Percentiles rank a stretch among this genome's conserved stretches.
Conservation (phyloP, 1,140 invertebrate species). For the Condylostylus longicornis region DNA sequence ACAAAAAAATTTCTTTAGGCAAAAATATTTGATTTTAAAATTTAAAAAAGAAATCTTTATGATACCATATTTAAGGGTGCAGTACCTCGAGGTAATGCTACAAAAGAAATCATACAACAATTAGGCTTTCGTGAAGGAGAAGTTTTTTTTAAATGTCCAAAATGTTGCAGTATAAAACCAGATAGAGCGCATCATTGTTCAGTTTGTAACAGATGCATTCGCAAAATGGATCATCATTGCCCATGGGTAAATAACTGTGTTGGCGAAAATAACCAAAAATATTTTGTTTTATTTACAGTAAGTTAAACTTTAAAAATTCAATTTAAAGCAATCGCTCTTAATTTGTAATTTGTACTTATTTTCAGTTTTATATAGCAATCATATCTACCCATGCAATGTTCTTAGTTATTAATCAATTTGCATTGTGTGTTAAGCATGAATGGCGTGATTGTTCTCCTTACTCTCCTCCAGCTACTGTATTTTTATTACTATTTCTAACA, state of each 20-base stretch:
- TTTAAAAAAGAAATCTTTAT: no score
- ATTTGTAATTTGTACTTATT: constrained; percentile 15
- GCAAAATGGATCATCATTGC: constrained; percentile 99
- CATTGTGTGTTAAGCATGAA: constrained; percentile 82
- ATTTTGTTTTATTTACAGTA: constrained; percentile 97
- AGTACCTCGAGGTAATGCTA: constrained; percentile 96
- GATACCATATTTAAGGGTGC: constrained; percentile 57
- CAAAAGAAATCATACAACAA: constrained; percentile 92
- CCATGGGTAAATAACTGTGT: constrained; percentile 99
- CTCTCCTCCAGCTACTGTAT: constrained; percentile 88
- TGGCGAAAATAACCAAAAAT: constrained; percentile 98
- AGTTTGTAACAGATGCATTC: constrained; percentile 87
- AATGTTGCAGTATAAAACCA: constrained; percentile 97
- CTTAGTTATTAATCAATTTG: constrained; percentile 83
- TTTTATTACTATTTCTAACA: constrained; percentile 86
- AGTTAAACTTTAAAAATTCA: constrained; percentile 35
- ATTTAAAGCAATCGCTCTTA: neutral
- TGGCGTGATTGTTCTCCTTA: constrained; percentile 89
- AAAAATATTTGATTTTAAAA: no score
- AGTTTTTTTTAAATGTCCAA: constrained; percentile 94
- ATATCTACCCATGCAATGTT: constrained; percentile 90
- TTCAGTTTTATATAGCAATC: constrained; percentile 93
- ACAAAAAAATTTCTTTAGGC: no score
- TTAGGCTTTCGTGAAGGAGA: constrained; percentile 86
- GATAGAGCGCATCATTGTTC: constrained; percentile 98